Evolutionary conservation across 2,888 invertebrate species (phyloP).

Genomic region (Desoria tigrina): DNA sequence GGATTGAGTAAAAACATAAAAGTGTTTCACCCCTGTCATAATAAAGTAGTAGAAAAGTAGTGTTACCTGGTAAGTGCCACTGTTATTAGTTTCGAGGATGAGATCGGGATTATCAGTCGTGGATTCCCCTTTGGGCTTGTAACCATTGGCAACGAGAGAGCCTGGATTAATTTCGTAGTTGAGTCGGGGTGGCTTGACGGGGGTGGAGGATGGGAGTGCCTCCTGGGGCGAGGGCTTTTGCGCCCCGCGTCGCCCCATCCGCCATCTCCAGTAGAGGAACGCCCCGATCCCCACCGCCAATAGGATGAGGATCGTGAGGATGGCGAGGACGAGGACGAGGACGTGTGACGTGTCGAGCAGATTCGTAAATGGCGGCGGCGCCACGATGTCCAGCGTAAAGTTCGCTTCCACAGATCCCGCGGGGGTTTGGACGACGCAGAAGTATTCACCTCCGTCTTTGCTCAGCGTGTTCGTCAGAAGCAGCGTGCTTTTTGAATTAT

Average conservation of each 20-base stretch:
- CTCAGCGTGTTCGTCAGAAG: slow-evolving; percentile 80
- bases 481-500: slow-evolving; percentile 63
- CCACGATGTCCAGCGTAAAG: slow-evolving; percentile 80
- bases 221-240: slow-evolving; percentile 39
- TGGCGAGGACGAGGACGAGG: slow-evolving; percentile 65
- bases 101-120: slow-evolving; percentile 61
- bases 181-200: slow-evolving; percentile 52
- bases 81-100: slow-evolving; percentile 54
- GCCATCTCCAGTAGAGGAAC: slow-evolving; percentile 62
- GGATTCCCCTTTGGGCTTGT: slow-evolving; percentile 18
- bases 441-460: slow-evolving; percentile 68
- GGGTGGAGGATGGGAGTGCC: slow-evolving; percentile 51
- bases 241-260: slow-evolving; percentile 27
- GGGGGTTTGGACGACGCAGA: slow-evolving; percentile 85
- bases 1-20: no score
- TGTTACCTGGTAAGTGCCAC: slow-evolving; percentile 50
- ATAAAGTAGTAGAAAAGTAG: no score
- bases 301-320: slow-evolving; percentile 53
- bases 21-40: no score
- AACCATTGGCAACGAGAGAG: slow-evolving; percentile 51
- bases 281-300: slow-evolving; percentile 62
- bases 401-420: slow-evolving; percentile 86
- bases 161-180: slow-evolving; percentile 53
- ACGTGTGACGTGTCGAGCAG: slow-evolving; percentile 71
- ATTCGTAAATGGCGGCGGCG: slow-evolving; percentile 67